Conservation (phyloP, 2,797 vertebrate genomes). For the Paedocypris micromegethes region DNA sequence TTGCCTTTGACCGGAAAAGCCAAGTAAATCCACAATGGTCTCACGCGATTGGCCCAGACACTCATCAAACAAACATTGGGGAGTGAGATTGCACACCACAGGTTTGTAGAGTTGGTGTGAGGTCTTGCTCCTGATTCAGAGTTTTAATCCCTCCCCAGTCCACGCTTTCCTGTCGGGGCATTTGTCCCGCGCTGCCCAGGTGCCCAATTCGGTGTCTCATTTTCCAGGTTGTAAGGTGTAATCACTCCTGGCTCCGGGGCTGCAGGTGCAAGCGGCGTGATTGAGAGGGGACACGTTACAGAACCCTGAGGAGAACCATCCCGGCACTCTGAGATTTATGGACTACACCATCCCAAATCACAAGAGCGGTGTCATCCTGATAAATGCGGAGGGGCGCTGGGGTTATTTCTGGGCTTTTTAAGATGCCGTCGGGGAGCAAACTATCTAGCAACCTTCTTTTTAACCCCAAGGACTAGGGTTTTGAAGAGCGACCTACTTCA, state of each 20-base stretch:
- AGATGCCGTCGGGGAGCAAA: conserved; percentile 51
- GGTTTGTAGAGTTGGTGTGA: conserved; percentile 14
- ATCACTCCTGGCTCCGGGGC: conserved; percentile 62
- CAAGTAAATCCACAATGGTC: not conserved
- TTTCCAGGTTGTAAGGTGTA: conserved; percentile 59
- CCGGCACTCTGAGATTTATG: conserved; percentile 51
- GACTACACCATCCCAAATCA: conserved; percentile 45
- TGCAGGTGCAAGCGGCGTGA: conserved; percentile 59
- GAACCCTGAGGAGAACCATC: conserved; percentile 31
- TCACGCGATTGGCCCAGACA: not conserved
- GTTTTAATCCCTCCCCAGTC: conserved; percentile 12
- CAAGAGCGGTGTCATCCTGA: conserved; percentile 50
- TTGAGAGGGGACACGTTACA: conserved; percentile 47
- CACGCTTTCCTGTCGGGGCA: conserved; percentile 2
- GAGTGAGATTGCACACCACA: not conserved
- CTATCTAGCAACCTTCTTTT: conserved; percentile 41
- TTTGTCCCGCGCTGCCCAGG: conserved; percentile 7
- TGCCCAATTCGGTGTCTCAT: conserved; percentile 54
- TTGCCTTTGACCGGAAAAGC: not conserved
- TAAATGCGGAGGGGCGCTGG: conserved; percentile 43
- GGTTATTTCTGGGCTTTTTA: conserved; percentile 56
- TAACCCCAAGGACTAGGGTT: conserved; percentile 53
- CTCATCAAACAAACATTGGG: not conserved
- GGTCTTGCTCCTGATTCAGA: conserved; percentile 31
- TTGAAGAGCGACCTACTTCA: conserved; percentile 53